Evolutionary conservation across 2,113 vertebrate species (phyloP).

Genomic region (Hippocampus barbouri): DNA sequence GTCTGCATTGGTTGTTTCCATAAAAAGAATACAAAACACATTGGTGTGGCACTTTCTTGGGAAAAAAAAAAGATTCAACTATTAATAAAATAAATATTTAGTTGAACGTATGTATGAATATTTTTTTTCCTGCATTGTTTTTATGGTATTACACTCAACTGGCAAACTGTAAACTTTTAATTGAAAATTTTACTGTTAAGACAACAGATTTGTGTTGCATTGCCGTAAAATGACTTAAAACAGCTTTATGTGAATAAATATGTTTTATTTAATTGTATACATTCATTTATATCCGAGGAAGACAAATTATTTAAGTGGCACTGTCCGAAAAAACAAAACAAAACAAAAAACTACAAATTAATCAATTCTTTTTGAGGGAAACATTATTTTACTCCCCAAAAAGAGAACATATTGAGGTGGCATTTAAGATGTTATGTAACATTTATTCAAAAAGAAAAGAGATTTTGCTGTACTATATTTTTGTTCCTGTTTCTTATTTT

Average conservation of each 20-base stretch:
- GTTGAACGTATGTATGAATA: not conserved
- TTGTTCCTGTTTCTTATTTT: too few relatives aligned
- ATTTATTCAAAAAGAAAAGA: too few relatives aligned
- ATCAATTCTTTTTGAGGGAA: not conserved
- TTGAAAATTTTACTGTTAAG: not conserved
- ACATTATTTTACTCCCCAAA: not conserved
- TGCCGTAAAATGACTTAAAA: not conserved
- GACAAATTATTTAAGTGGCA: not conserved
- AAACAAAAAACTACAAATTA: not conserved
- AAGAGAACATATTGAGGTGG: not conserved
- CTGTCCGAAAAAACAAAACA: not conserved
- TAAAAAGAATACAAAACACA: not conserved
- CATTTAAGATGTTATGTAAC: not conserved
- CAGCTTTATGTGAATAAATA: not conserved
- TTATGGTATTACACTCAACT: not conserved
- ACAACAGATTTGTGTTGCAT: not conserved
- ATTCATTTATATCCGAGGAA: not conserved
- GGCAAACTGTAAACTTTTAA: too few relatives aligned
- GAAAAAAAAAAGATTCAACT: not conserved
- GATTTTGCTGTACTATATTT: not conserved
- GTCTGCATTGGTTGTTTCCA: not conserved
- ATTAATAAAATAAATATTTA: not conserved
- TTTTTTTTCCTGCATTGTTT: not conserved
- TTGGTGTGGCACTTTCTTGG: not conserved
- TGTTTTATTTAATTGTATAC: not conserved